These are phyloP conservation scores for Drosophila falleni DNA, from an alignment of 2,888 invertebrate genomes.

Conservation along the genomic window DNA sequence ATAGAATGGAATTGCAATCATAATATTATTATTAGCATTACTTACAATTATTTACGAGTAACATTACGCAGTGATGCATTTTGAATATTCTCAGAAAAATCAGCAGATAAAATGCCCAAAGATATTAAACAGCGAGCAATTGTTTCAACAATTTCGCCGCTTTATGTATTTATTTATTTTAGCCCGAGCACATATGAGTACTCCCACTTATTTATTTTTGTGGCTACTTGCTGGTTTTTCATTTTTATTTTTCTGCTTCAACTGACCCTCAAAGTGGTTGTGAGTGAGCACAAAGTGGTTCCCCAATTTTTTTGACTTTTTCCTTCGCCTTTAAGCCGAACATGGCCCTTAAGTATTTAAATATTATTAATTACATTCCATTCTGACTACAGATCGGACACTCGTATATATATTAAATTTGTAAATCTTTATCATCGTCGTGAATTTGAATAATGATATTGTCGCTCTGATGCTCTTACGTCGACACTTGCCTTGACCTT, in stretches of 20 bases:
- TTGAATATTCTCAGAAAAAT: slow-evolving; percentile 43
- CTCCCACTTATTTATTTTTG: slow-evolving; percentile 27
- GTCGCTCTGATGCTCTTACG: slow-evolving; percentile 50
- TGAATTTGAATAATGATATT: slow-evolving; percentile 63
- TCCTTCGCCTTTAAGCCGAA: slow-evolving; percentile 27
- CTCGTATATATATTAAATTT: slow-evolving; percentile 33
- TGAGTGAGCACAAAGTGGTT: slow-evolving; percentile 23
- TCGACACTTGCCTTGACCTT: slow-evolving; percentile 75
- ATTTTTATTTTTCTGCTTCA: slow-evolving; percentile 8
- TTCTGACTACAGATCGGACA: slow-evolving; percentile 15
- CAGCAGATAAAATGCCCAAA: slow-evolving; percentile 40
- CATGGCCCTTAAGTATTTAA: slow-evolving; percentile 37
- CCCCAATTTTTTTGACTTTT: slow-evolving; percentile 18
- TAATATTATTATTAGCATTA: slow-evolving; percentile 63
- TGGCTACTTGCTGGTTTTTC: neutral
- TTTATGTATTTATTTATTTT: slow-evolving; percentile 41
- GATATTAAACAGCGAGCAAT: slow-evolving; percentile 59
- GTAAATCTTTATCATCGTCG: slow-evolving; percentile 24
- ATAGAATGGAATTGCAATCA: slow-evolving; percentile 34
- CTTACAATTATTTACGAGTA: slow-evolving; percentile 65
- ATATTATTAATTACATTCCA: slow-evolving; percentile 56
- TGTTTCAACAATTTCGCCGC: slow-evolving; percentile 33
- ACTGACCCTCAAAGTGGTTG: slow-evolving; percentile 47
- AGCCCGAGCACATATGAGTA: slow-evolving; percentile 11
- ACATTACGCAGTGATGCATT: slow-evolving; percentile 28